Percentiles rank a stretch among this genome's conserved stretches.
phyloP scores from a whole-genome alignment of 2,797 vertebrate genomes.

The Rhabdophis nuchalis region DNA sequence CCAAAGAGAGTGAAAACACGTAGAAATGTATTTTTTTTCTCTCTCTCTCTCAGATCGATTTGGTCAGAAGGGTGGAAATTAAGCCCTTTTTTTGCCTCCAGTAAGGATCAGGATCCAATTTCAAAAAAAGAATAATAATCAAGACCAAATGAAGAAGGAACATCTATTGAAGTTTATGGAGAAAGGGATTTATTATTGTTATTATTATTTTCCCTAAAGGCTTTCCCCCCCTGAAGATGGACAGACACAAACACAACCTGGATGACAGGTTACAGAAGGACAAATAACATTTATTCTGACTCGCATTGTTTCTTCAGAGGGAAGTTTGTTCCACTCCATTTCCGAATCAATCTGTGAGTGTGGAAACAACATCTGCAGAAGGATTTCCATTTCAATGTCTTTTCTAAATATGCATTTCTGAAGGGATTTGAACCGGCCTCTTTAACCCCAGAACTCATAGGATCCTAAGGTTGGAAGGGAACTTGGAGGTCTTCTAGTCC shows the following conservation, averaged over 20 bases:
- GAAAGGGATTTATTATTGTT: not conserved
- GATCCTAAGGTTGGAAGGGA: not conserved
- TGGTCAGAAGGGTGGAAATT: not conserved
- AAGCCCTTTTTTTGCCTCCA: not conserved
- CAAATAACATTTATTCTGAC: not conserved
- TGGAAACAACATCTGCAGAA: not conserved
- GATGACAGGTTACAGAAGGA: not conserved
- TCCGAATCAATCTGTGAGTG: not conserved
- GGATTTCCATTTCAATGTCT: not conserved
- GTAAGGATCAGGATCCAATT: not conserved
- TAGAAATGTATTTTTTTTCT: not conserved
- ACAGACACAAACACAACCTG: not conserved
- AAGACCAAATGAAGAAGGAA: not conserved
- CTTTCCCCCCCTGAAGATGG: not conserved
- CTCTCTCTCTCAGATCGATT: not conserved
- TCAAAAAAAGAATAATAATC: not conserved
- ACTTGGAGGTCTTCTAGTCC: not conserved
- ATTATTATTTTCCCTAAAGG: not conserved
- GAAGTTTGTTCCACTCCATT: not conserved
- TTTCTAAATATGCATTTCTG: not conserved
- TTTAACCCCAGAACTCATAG: not conserved
- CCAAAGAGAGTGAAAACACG: not conserved
- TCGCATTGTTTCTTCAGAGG: not conserved
- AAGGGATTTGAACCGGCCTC: not conserved
- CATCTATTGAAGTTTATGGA: not conserved